Evolutionary conservation across 1,140 invertebrate genomes (phyloP), one percentile per base, ranked within the genome.

Genomic region (Sycophila sp.): DNA sequence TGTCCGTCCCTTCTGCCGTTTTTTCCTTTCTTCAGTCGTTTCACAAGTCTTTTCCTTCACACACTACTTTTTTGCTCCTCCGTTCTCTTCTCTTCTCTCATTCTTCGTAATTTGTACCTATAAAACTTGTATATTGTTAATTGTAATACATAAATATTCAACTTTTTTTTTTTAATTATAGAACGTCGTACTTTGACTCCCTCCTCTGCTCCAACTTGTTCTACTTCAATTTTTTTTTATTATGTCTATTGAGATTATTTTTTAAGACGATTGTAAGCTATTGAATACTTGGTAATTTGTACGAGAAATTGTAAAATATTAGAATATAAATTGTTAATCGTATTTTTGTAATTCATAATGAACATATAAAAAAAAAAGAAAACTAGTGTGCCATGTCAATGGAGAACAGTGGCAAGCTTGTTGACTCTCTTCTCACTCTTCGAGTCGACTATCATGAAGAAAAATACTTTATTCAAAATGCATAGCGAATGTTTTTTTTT

Each of bases 141-240:
- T n/a, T 84, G 81, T 83, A 82, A 78, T 77, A 84, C 78, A 81
- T 83, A 78, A 85, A 85, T 86, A 84, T 79, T 84, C 82, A 82
- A 81, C 80, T 82, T 83, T 84, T 84, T 76, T 84, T 85, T 79
- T 78, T 73, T 76, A 73, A 70, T 58, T 42, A 24, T 65, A 77
- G 71, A 77, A 36, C 47, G 34, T 69, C 47, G 55, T 56, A 56
- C n/a, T 64, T 69, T 45, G 40, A 64, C 38, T 19, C 47, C 24
- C 7, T 59, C 13, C 38, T 1, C 38, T 26, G 42, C 15, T 56
- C 30, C 17, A 34, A 34, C 47, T 59, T 49, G 1, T 51, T 59
- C 55, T 76, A 72, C 74, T 76, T 49, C 71, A 65, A 73, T 77
- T 74, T 72, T 74, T 73, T 56, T 34, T 67, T 65, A 55, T 68